Base-by-base conservation (phyloP, 2,113 vertebrate species). In the Talpa occidentalis region DNA sequence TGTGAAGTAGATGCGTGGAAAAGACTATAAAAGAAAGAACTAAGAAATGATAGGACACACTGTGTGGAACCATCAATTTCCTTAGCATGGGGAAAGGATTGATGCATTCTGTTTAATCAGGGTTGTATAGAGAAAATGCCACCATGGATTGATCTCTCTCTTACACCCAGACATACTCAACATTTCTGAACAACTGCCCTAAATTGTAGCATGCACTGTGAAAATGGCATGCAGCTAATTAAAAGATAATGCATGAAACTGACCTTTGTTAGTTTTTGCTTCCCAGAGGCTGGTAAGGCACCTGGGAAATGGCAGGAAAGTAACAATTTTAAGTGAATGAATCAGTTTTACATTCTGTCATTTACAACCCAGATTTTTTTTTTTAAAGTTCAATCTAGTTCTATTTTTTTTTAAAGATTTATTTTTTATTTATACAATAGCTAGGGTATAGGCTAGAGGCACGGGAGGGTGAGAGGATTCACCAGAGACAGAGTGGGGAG, bases 1-100 rank as follows among this genome's bases (percentile, higher is more conserved):
- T 93, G 49, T 95, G 93, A 86, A 86, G 88, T 42, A 94, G 81
- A 94, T 56, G 54, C 74, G 74, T 74, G 28, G 64, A 93, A 82
- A 44, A 49, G 6, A 70, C 21, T 54, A 35, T 73, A 74, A 91
- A 94, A 88, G 40, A 77, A 88, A 69, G 24, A 88, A 64, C 73
- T 64, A 69, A 82, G 77, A 42, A 89, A 72, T 9, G n/a, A 12
- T 54, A 79, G 44, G 54, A 42, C 3, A 16, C 3, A 11, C 80
- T 77, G 15, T 30, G 49, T 35, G 24, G 66, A 78, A 60, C 21
- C 30, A 60, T 72, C 35, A n/a, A 49, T 93, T 76, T 89, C 87
- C 62, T 93, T 17, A 76, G 14, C 24, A 80, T 52, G n/a, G 52
- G 35, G 59, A 49, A 52, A 70, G 77, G 76, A 72, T 24, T 14